Conservation (phyloP, 2,888 invertebrate genomes). For the Vannuccia rotundouncinata region DNA sequence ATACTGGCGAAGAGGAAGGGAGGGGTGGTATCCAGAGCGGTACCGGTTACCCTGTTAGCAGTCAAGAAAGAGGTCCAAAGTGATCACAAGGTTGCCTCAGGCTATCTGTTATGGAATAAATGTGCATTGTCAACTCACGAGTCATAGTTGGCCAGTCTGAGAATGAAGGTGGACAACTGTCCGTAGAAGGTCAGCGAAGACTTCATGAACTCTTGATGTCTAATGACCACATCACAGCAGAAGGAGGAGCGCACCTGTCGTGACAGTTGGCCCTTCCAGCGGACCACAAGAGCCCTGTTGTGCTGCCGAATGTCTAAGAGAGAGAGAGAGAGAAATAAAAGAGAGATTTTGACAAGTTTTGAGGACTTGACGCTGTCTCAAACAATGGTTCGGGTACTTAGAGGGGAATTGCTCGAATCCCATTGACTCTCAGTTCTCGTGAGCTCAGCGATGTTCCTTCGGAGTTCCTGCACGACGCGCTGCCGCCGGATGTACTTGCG, state of each 20-base stretch:
- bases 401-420: not conserved
- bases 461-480: constrained; percentile 71
- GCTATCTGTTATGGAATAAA: not conserved
- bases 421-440: not conserved
- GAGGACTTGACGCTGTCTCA: no score
- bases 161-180: not conserved
- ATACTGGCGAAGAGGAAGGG: constrained; percentile 13
- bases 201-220: not conserved
- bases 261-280: not conserved
- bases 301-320: not conserved
- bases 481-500: constrained; percentile 73
- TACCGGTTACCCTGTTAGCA: not conserved
- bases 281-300: not conserved
- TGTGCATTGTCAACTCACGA: constrained; percentile 7
- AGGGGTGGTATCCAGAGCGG: not conserved
- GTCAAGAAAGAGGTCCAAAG: no score
- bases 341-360: no score
- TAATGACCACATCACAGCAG: not conserved
- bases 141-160: not conserved
- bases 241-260: not conserved
- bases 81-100: no score
- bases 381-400: not conserved
- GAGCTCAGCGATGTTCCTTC: not conserved
- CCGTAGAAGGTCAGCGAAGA: not conserved
- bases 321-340: not conserved